Base-by-base conservation (phyloP, 2,888 invertebrate species). In the Acrocyrtus sp. region DNA sequence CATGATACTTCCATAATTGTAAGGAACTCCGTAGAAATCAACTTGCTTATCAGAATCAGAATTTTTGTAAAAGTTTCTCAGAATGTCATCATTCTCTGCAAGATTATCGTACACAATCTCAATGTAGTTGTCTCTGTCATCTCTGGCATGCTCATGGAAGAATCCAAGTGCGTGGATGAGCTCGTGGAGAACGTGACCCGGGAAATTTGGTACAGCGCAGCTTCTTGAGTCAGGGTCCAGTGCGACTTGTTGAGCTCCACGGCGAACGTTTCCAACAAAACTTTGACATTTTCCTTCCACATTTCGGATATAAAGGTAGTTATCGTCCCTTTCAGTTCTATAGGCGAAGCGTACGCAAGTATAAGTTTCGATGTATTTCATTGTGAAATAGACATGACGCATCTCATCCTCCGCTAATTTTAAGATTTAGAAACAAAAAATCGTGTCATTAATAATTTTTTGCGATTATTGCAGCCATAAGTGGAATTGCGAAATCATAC, bases 121-220 rank as follows among this genome's bases (percentile, higher is more conserved):
- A 51, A 78, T 74, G 43, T 78, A 78, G 26, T 56, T 58, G 45
- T 77, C 75, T 41, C 78, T 45, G 45, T 78, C 78, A 51, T 78
- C 77, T 21, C 78, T 34, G 1, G 78, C 77, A 66, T 78, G 78
- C 47, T 78, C 78, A 60, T 78, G 78, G 26, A 78, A 78, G 43
- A 78, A 78, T 15, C 78, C 78, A n/a, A 78, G 68, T 1, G 75
- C 74, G 43, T 78, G 78, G 21, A 77, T 74, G 6, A 78, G 63
- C 54, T 78, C 78, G 26, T 78, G 78, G 2, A 78, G 53, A 22
- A 78, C 78, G 17, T 77, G 77, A 6, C 77, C 75, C 10, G 77
- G 74, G 61, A 78, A 78, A 43, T 69, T 77, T 10, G 79, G 79
- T 24, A 57, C 61, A 15, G 74, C 74, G 54, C 79, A 79, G 21